Conservation (phyloP, 2,113 vertebrate genomes). For the Agapornis roseicollis region DNA sequence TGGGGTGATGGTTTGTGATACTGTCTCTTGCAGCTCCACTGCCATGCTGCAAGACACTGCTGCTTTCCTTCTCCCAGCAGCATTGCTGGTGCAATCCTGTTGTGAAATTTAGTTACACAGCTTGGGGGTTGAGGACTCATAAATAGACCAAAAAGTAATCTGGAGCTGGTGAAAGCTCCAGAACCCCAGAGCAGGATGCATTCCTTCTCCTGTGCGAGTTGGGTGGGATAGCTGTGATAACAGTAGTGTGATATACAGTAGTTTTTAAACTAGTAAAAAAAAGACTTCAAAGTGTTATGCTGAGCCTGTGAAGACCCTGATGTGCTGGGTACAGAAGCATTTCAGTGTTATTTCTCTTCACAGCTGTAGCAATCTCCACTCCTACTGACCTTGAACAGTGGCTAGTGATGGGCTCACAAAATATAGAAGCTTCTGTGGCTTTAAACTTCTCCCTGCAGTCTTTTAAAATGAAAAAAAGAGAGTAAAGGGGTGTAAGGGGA, state of each 20-base stretch:
- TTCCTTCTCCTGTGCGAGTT: neutral
- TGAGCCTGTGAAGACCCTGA: neutral
- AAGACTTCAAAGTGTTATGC: neutral
- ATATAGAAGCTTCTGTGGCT: neutral
- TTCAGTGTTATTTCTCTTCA: neutral
- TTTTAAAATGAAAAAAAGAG: neutral
- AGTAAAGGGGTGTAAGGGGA: neutral
- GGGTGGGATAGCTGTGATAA: neutral
- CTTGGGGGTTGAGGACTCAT: neutral
- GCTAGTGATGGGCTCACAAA: neutral
- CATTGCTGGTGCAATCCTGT: neutral
- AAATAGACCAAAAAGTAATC: neutral
- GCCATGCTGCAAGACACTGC: rapidly evolving
- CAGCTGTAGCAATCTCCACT: neutral
- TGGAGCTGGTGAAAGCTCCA: neutral
- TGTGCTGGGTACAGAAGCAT: neutral
- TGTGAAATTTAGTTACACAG: rapidly evolving
- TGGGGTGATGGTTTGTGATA: neutral
- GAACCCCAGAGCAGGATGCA: neutral
- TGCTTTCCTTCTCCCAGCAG: neutral
- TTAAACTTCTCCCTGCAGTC: neutral
- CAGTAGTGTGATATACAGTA: neutral
- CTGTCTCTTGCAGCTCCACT: neutral
- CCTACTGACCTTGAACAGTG: neutral
- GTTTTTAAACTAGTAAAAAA: neutral